Percentiles rank a stretch among this genome's conserved stretches.
Conservation (phyloP, 2,797 vertebrate genomes). For the Lepilemur ruficaudatus region DNA sequence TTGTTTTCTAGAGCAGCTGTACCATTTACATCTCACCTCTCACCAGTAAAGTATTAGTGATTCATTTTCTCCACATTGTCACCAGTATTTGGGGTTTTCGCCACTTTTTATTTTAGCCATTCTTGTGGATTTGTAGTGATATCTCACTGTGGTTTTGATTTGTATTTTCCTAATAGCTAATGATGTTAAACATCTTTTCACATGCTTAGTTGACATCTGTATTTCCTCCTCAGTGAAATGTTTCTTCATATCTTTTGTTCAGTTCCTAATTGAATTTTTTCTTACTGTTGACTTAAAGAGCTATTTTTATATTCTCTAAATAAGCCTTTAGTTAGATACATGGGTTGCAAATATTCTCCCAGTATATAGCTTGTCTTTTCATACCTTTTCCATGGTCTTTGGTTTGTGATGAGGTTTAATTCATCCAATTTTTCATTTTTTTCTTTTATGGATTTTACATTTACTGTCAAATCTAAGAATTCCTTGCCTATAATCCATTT, state of each 20-base stretch:
- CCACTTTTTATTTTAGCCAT: constrained; percentile 13
- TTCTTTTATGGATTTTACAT: neutral
- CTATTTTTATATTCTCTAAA: constrained; percentile 38
- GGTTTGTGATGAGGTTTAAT: neutral
- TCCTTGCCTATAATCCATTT: neutral
- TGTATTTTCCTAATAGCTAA: neutral
- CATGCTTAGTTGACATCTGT: neutral
- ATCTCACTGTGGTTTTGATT: constrained; percentile 8
- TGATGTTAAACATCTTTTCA: constrained; percentile 29
- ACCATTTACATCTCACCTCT: neutral
- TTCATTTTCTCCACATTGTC: neutral
- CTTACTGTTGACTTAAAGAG: constrained; percentile 4
- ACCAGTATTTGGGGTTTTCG: neutral
- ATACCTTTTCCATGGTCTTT: neutral
- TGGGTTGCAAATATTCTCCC: neutral
- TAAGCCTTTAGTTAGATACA: neutral
- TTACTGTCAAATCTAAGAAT: neutral
- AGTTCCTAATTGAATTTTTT: neutral
- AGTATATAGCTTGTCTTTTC: neutral
- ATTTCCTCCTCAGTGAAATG: neutral
- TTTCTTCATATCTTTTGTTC: neutral
- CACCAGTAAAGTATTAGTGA: constrained; percentile 6
- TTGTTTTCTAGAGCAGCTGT: neutral
- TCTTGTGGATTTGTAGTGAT: neutral
- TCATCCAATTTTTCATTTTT: constrained; percentile 24